Evolutionary conservation across 2,888 invertebrate species (phyloP), one percentile per base, ranked within the genome.

Genomic region (Bedellia somnulentella): DNA sequence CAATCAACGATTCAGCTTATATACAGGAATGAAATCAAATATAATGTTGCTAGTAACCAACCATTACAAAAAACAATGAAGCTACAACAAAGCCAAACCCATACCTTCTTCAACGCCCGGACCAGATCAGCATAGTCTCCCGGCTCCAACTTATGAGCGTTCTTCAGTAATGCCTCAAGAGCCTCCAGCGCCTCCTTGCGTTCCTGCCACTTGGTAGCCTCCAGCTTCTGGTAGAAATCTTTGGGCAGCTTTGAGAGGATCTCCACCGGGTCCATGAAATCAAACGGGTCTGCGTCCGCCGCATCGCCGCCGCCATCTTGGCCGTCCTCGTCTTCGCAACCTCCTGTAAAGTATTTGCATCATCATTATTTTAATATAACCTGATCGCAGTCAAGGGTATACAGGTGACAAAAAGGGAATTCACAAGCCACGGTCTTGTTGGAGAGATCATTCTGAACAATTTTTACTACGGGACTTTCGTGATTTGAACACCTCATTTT

Each of bases 131-230:
- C 91, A 61, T 94, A 98, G 50, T 98, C 97, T 0, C 95, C 96
- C 40, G 83, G 83, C 52, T 94, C 94, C 26, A 98, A 58, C 56
- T 89, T 94, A 0, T 91, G 94, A 33, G 84, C 82, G 51, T 81
- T 82, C 43, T 89, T 86, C 6, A 91, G 54, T 12, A 95, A 66
- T 39, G 80, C 82, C 39, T 93, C 91, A 8, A 97, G 57, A 0
- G 79, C 77, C 44, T 97, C 97, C 9, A 99, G 58, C 0, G 89
- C 88, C 53, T 97, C 96, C 53, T 95, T 96, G 15, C 99, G 78
- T 33, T 97, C 93, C 52, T 93, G 93, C 99, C 96, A 99, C 52
- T 94, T 97, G 60, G 93, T 96, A 0, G 91, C 91, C 47, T 98
- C 94, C 3, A 92, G 57, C 57, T 95, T 92, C 3, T 96, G 95